Evolutionary conservation across 1,140 invertebrate genomes (phyloP).

Genomic region (Caenorhabditis tropicalis): DNA sequence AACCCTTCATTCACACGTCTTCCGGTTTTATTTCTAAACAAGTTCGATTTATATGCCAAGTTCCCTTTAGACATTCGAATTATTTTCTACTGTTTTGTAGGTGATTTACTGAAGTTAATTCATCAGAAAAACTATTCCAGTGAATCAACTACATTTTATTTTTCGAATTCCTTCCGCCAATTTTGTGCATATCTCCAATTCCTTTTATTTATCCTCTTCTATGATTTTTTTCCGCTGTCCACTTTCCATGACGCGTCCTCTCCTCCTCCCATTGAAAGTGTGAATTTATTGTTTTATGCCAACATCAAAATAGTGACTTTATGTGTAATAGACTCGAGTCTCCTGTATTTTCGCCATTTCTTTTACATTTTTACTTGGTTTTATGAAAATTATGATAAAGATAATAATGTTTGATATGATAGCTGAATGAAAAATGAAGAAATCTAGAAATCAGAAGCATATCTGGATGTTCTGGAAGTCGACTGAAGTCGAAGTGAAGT

Average conservation of each 20-base stretch:
- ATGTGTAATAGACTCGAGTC: slow-evolving; percentile 10
- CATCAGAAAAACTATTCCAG: neutral
- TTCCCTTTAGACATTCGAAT: slow-evolving; percentile 9
- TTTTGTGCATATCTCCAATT: slow-evolving; percentile 17
- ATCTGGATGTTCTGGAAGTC: too few relatives aligned
- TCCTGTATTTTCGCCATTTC: slow-evolving; percentile 8
- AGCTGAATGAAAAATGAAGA: too few relatives aligned
- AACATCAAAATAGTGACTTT: neutral
- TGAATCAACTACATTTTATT: neutral
- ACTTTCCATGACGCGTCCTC: slow-evolving; percentile 39
- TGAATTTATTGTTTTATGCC: neutral
- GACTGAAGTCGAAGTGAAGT: too few relatives aligned
- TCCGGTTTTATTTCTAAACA: slow-evolving; percentile 19
- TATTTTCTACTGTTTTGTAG: neutral
- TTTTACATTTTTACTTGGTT: neutral
- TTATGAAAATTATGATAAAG: neutral
- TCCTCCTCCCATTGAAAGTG: neutral
- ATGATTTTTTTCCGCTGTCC: slow-evolving; percentile 6
- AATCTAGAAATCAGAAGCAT: too few relatives aligned
- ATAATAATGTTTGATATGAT: neutral
- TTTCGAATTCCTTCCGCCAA: neutral
- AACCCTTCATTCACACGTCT: neutral
- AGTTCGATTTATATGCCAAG: neutral
- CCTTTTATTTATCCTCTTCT: neutral
- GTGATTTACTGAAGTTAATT: neutral